Conservation (phyloP, 2,888 invertebrate species). For the Dryobotodes eremita region DNA sequence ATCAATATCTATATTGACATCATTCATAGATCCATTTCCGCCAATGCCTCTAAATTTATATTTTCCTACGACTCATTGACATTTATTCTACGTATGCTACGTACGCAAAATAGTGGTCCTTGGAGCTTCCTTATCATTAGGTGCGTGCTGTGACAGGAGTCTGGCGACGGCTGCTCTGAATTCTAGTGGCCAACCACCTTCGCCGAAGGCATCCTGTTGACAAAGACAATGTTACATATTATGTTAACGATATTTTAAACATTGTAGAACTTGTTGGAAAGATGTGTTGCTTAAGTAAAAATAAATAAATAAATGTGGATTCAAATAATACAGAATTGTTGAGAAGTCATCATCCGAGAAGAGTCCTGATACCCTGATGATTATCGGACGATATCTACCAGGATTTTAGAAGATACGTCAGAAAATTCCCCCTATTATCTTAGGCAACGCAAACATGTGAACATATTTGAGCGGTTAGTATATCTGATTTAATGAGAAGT, state of each 20-base stretch:
- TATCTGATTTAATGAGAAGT: too few species aligned
- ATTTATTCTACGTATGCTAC: slow-evolving; percentile 64
- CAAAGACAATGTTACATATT: slow-evolving; percentile 36
- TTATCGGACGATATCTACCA: too few species aligned
- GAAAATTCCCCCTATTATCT: too few species aligned
- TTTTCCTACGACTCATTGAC: background rate
- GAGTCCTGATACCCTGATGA: too few species aligned
- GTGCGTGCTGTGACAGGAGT: slow-evolving; percentile 93
- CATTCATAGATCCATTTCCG: background rate
- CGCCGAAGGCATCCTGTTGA: slow-evolving; percentile 94
- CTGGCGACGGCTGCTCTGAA: slow-evolving; percentile 96
- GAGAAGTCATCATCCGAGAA: too few species aligned
- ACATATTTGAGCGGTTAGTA: too few species aligned
- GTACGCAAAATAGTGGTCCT: slow-evolving; percentile 88
- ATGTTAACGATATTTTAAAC: too few species aligned
- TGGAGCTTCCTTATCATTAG: slow-evolving; percentile 86
- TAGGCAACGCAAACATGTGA: too few species aligned
- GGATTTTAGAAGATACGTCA: too few species aligned
- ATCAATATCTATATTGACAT: background rate
- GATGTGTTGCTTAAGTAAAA: too few species aligned
- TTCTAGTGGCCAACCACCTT: slow-evolving; percentile 96
- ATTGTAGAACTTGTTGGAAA: background rate
- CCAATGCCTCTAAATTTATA: background rate
- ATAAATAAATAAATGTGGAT: too few species aligned
- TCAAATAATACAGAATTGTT: too few species aligned